Base-by-base conservation (phyloP, 2,888 invertebrate genomes). In the Orgyia antiqua region DNA sequence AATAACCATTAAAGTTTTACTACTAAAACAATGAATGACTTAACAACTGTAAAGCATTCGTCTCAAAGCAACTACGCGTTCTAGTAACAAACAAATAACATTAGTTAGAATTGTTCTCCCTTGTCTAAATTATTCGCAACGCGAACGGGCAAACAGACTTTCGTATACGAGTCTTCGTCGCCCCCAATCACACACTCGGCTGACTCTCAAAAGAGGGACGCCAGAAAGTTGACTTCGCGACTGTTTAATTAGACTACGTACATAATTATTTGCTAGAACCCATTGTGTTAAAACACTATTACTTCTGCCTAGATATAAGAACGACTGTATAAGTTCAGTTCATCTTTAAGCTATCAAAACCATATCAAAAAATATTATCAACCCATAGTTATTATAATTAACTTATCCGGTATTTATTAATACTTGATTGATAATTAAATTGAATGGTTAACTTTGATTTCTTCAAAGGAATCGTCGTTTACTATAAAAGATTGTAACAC, bases 101-200 rank as follows among this genome's bases (percentile, higher is more conserved):
- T 44, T 43, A 46, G 36, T 29, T 27, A 41, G 41, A 35, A 42
- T 39, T 40, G 35, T 43, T 37, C 38, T 33, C 36, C 24, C 34
- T 33, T 39, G 36, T 35, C 28, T 36, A 40, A 52, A 49, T 42
- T 51, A 44, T 46, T 38, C 28, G 27, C 31, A 24, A 42, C 33
- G 31, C 51, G 53, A 61, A 55, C 38, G 29, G 43, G 48, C 51
- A 54, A 58, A 63, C 56, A 64, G 51, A 42, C 41, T 42, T 31
- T 26, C 28, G n/a, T 41, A 27, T 19, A 36, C 25, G 32, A 38
- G 58, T 55, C 60, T 60, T 60, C 63, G 58, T 68, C 66, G 58
- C 59, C 61, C 58, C 63, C 67, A 73, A 80, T 80, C 72, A 76
- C 69, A 73, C 71, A 74, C 72, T 71, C 63, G 58, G 71, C 59